Percentiles rank a stretch among this genome's conserved stretches.
Conservation (phyloP, 2,113 vertebrate genomes). For the Thomomys bottae region DNA sequence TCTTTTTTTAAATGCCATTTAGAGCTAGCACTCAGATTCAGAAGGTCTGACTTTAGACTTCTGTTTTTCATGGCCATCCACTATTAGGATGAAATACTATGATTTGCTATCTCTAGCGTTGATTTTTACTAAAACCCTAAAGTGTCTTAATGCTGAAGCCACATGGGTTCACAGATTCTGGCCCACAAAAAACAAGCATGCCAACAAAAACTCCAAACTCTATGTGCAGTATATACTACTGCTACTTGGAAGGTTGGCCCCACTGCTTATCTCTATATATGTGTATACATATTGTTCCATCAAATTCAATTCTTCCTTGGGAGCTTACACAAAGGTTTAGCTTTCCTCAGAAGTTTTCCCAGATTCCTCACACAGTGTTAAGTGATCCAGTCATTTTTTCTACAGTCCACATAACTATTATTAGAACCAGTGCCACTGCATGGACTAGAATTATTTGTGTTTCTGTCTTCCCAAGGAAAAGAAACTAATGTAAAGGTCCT, state of each 20-base stretch:
- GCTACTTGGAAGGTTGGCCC: background rate
- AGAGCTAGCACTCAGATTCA: background rate
- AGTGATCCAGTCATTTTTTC: background rate
- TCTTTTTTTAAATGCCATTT: background rate
- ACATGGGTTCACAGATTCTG: background rate
- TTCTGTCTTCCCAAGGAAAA: conserved; percentile 2
- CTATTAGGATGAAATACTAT: background rate
- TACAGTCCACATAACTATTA: background rate
- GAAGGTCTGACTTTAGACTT: background rate
- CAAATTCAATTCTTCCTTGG: background rate
- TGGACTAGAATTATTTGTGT: background rate
- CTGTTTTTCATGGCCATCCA: background rate
- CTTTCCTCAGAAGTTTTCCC: background rate
- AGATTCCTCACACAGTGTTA: background rate
- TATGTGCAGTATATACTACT: background rate
- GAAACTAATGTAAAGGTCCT: background rate
- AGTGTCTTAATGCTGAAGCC: background rate
- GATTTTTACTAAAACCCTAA: background rate
- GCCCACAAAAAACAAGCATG: too few species aligned
- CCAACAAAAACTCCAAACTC: background rate
- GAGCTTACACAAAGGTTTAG: background rate
- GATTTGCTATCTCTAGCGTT: background rate
- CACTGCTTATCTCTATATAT: background rate
- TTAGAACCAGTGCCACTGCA: background rate
- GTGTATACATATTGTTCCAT: background rate